These are phyloP conservation scores for Calosoma granatense DNA, from an alignment of 1,140 invertebrate species.

Conservation along the genomic window DNA sequence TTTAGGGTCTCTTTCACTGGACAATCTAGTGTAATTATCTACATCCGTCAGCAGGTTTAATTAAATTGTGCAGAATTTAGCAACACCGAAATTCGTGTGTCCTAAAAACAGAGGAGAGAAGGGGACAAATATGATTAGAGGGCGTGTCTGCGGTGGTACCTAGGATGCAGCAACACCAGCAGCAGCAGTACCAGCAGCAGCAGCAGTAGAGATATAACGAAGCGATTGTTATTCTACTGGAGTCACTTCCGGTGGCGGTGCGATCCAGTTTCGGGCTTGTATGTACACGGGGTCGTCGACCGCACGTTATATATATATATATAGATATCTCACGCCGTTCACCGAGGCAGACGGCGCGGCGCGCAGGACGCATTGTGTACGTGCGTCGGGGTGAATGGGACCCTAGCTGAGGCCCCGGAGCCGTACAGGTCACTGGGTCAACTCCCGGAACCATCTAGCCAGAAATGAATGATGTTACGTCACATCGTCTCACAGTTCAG, in stretches of 20 bases:
- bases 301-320: not conserved
- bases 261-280: not conserved
- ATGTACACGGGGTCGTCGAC: not conserved
- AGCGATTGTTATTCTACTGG: not conserved
- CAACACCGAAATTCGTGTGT: too few relatives aligned
- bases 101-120: too few relatives aligned
- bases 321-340: not conserved
- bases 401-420: not conserved
- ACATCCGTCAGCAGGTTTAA: too few relatives aligned
- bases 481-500: not conserved
- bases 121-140: too few relatives aligned
- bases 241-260: not conserved
- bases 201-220: too few relatives aligned
- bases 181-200: too few relatives aligned
- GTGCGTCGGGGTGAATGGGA: not conserved
- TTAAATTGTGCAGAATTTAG: too few relatives aligned
- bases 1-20: too few relatives aligned
- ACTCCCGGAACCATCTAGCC: conserved; percentile 15
- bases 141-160: too few relatives aligned
- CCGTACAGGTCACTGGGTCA: conserved; percentile 20
- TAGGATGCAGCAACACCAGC: too few relatives aligned
- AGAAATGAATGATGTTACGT: not conserved
- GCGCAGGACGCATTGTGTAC: not conserved
- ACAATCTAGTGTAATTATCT: too few relatives aligned
- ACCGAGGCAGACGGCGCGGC: not conserved